These are phyloP conservation scores for human DNA, from an alignment of 2,113 vertebrate species.

Conservation along the genomic window DNA sequence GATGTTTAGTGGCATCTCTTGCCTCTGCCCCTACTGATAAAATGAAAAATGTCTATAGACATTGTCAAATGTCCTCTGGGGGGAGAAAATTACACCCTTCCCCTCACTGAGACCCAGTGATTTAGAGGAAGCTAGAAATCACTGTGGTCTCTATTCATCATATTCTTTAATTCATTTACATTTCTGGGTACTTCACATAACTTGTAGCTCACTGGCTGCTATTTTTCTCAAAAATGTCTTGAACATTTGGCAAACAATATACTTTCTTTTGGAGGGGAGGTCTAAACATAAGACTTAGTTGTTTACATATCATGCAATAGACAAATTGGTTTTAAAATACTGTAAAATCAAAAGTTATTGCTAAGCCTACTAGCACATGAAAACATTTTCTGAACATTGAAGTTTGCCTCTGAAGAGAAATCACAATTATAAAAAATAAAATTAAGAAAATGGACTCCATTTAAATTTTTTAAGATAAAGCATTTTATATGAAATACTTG, in stretches of 20 bases:
- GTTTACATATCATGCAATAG: background rate
- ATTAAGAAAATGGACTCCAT: background rate
- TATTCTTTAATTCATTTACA: conserved; percentile 87
- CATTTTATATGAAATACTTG: background rate
- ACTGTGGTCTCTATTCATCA: conserved; percentile 90
- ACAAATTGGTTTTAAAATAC: background rate
- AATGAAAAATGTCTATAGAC: background rate
- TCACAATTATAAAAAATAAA: background rate
- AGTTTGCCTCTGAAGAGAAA: background rate
- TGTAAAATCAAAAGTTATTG: background rate
- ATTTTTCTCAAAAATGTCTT: conserved; percentile 90
- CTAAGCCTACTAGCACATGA: background rate
- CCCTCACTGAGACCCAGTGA: background rate
- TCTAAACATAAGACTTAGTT: conserved; percentile 71
- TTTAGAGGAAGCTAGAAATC: conserved; percentile 24
- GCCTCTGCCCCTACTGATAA: background rate
- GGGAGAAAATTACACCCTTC: background rate
- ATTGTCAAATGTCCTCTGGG: background rate
- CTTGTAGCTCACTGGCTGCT: conserved; percentile 89
- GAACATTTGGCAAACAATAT: conserved; percentile 82
- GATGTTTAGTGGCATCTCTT: background rate
- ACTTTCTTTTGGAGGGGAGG: conserved; percentile 88
- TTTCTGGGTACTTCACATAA: conserved; percentile 89
- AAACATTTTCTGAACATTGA: background rate
- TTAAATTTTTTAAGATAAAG: background rate